phyloP scores from a whole-genome alignment of 2,797 vertebrate species.

The Sebastes kiyomatsui region DNA sequence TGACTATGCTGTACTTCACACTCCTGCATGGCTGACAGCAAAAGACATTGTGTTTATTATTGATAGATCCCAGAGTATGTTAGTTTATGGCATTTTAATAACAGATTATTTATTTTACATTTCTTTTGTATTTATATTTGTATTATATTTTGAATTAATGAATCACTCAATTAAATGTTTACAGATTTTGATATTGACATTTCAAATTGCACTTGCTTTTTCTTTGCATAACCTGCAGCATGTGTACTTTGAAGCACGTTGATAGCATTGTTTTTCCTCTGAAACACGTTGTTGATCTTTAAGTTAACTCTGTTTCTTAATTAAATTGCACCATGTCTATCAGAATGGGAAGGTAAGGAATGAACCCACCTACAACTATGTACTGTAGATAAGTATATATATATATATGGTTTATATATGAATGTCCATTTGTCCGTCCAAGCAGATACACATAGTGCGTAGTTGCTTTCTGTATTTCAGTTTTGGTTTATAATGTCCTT shows the following conservation, averaged over 20 bases:
- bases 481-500: slow-evolving; percentile 25
- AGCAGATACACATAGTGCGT: slow-evolving; percentile 43
- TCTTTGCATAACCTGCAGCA: slow-evolving; percentile 43
- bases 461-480: slow-evolving; percentile 48
- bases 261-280: slow-evolving; percentile 50
- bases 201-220: slow-evolving; percentile 7
- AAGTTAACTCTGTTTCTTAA: slow-evolving; percentile 84
- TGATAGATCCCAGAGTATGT: slow-evolving; percentile 16
- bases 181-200: not conserved
- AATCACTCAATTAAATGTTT: slow-evolving; percentile 6
- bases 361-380: slow-evolving; percentile 48
- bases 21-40: slow-evolving; percentile 67
- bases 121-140: not conserved
- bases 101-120: not conserved
- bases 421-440: slow-evolving; percentile 55
- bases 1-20: slow-evolving; percentile 25
- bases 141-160: not conserved
- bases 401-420: not conserved
- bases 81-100: slow-evolving; percentile 17
- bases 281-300: slow-evolving; percentile 69
- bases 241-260: slow-evolving; percentile 45
- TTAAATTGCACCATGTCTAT: slow-evolving; percentile 84
- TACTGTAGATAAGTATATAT: slow-evolving; percentile 53
- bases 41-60: slow-evolving; percentile 27
- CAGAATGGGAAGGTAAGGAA: slow-evolving; percentile 89